A percentile compares a stretch with the other conserved stretches of the same genome.
phyloP scores from a whole-genome alignment of 2,888 invertebrate genomes.

The Camponotus fellah region DNA sequence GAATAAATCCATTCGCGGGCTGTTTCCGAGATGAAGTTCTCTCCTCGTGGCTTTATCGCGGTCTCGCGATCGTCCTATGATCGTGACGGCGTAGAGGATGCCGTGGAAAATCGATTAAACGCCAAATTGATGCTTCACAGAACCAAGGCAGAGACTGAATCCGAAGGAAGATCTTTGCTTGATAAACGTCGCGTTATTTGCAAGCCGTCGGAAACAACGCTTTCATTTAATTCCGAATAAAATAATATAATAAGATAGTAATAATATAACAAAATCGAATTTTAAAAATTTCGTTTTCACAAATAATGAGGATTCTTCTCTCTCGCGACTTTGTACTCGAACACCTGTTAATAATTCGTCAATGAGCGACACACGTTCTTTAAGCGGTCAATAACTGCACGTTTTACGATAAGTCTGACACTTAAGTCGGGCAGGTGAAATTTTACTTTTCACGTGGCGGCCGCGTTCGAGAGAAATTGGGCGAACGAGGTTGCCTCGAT shows the following conservation, averaged over 20 bases:
- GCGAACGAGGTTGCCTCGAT: slow-evolving; percentile 38
- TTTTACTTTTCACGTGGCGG: slow-evolving; percentile 44
- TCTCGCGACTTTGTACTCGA: neutral
- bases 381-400: slow-evolving; percentile 27
- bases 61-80: slow-evolving; percentile 61
- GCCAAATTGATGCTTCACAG: slow-evolving; percentile 67
- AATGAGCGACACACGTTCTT: neutral
- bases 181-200: slow-evolving; percentile 27
- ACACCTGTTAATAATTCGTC: slow-evolving; percentile 10
- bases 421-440: slow-evolving; percentile 48
- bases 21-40: slow-evolving; percentile 36
- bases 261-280: neutral
- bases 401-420: slow-evolving; percentile 29
- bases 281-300: neutral
- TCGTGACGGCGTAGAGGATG: slow-evolving; percentile 57
- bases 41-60: slow-evolving; percentile 39
- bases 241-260: neutral
- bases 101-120: slow-evolving; percentile 74
- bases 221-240: neutral
- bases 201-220: neutral
- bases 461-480: slow-evolving; percentile 49
- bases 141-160: slow-evolving; percentile 35
- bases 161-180: slow-evolving; percentile 3
- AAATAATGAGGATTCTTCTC: neutral
- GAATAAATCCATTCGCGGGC: slow-evolving; percentile 25